Evolutionary conservation across 2,113 vertebrate species (phyloP).

Genomic region (Trematocara macrostoma): DNA sequence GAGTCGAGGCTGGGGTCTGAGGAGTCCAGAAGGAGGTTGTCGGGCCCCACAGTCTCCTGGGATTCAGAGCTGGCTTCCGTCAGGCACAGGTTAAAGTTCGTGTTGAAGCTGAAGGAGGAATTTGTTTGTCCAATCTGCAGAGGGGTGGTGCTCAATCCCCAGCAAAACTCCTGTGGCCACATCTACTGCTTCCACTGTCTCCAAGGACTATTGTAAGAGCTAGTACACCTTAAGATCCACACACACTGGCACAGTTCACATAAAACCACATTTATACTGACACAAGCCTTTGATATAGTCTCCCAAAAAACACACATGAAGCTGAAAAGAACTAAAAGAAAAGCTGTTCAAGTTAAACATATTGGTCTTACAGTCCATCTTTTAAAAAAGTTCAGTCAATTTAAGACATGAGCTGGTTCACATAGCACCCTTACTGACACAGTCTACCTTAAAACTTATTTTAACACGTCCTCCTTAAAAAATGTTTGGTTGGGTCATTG

Average conservation of each 20-base stretch:
- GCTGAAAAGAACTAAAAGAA: background rate
- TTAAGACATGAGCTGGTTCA: background rate
- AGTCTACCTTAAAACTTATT: background rate
- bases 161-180: conserved; percentile 53
- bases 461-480: background rate
- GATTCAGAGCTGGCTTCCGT: conserved; percentile 19
- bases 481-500: background rate
- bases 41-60: conserved; percentile 8
- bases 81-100: conserved; percentile 32
- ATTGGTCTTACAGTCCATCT: background rate
- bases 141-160: conserved; percentile 42
- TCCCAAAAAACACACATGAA: background rate
- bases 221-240: background rate
- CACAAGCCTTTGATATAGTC: background rate
- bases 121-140: conserved; percentile 42
- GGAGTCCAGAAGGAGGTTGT: background rate
- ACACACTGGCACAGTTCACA: background rate
- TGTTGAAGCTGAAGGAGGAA: conserved; percentile 35
- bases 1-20: background rate
- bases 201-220: conserved; percentile 18
- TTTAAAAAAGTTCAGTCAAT: background rate
- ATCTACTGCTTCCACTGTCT: conserved; percentile 48
- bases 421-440: background rate
- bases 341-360: background rate
- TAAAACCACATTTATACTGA: background rate